Evolutionary conservation across 2,888 invertebrate species (phyloP), one percentile per base, ranked within the genome.

Genomic region (Lepas anatifera): DNA sequence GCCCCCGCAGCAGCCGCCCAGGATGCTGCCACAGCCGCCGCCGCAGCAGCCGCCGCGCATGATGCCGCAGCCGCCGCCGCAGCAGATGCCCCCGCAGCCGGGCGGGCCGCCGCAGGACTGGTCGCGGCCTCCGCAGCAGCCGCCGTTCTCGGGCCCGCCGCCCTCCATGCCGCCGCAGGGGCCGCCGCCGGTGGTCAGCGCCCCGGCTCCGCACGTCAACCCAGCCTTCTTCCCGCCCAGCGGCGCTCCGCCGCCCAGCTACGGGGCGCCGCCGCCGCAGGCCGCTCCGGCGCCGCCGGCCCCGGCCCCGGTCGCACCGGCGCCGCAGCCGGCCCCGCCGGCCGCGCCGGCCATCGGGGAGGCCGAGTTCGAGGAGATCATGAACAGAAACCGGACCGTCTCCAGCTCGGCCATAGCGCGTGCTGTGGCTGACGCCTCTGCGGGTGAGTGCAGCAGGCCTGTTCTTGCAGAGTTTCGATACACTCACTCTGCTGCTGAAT

Each of bases 291-390:
- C 68, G 67, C 66, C 67, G 70, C 58, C 72, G 72, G 73, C 72
- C 69, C 74, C 75, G 68, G 74, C 74, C 41, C 73, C 29, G 78
- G 32, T 71, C 68, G 73, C 72, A 75, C 75, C 75, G 75, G 78
- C 68, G 67, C 66, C 67, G 70, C 58, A 71, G 72, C 73, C 72
- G 70, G 85, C 86, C 69, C 82, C 85, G 72, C 72, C 73, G 27
- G 72, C 72, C 2, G 71, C 74, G 8, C 87, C 87, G 1, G 85
- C 86, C 73, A 84, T 94, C 75, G 87, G 88, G 74, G 98, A 98
- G 81, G 91, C 89, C 48, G 99, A 99, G 83, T 97, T 97, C 82
- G 98, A 99, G 81, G 99, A 99, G 80, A 93, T 96, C 70, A 96
- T 99, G 92, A 88, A 90, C 71, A 86, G 98, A 74, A 99, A 99